Base-by-base conservation (phyloP, 2,888 invertebrate species). In the Hypena proboscidalis region DNA sequence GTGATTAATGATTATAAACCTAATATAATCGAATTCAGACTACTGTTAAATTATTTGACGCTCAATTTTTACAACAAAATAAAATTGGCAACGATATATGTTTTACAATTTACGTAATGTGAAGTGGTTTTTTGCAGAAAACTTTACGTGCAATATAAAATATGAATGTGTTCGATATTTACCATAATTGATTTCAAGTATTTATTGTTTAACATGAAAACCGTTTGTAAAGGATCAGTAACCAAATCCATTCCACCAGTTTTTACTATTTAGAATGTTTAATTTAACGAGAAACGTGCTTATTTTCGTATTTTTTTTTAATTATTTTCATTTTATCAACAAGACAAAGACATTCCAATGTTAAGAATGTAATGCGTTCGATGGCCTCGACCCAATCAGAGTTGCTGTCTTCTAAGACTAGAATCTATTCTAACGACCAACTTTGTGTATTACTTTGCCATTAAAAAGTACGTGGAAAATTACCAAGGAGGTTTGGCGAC, bases 371-470 rank as follows among this genome's bases (percentile, higher is more conserved):
- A 65, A 68, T 64, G 64, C 61, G 65, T 65, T 64, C 55, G 55
- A 48, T 56, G 58, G 64, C 58, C 64, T 69, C 54, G 39, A 34
- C 48, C 74, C 74, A 80, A 83, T 80, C 80, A 79, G 77, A 77
- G 74, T 69, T 67, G 64, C 64, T 54, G 70, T 63, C 74, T 80
- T 77, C 73, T n/a, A n/a, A n/a, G n/a, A n/a, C n/a, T n/a, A n/a
- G n/a, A n/a, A n/a, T n/a, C n/a, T 77, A 74, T 81, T 80, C 74
- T 59, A 67, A 63, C 56, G 61, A 68, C 68, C 67, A 78, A 84
- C 73, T 82, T 82, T 77, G 77, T 83, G 74, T 87, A 80, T 85
- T 86, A 85, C 85, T 86, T 87, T 80, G 67, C 83, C 79, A 83
- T 86, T 87, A 85, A 67, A 67, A 61, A 66, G 73, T 73, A 81